A percentile compares a stretch with the other conserved stretches of the same genome.
phyloP scores from a whole-genome alignment of 2,797 vertebrate genomes.

The Numenius phaeopus region DNA sequence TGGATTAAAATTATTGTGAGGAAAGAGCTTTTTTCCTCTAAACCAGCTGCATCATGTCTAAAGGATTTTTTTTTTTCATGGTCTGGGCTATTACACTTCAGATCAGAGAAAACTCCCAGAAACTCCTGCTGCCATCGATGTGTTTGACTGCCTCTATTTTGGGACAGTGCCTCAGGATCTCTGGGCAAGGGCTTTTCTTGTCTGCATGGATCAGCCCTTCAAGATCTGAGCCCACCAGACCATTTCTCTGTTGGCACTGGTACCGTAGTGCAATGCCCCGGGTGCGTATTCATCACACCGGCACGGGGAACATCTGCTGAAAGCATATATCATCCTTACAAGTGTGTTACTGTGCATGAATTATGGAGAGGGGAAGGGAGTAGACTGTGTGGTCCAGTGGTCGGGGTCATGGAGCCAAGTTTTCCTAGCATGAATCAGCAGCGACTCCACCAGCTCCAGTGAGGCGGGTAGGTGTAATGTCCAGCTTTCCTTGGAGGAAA shows the following conservation, averaged over 20 bases:
- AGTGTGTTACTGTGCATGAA: neutral
- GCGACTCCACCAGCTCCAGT: neutral
- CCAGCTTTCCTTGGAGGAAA: neutral
- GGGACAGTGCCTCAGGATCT: neutral
- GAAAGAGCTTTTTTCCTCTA: neutral
- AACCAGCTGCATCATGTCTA: neutral
- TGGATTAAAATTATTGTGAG: neutral
- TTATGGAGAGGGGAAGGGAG: neutral
- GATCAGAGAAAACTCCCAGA: neutral
- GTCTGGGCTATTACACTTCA: neutral
- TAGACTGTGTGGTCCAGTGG: neutral
- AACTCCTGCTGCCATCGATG: neutral
- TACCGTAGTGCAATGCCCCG: rapidly evolving
- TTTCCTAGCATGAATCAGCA: neutral
- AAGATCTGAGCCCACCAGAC: neutral
- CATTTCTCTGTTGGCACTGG: neutral
- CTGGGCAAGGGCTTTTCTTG: neutral
- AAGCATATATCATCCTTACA: neutral
- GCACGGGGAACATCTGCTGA: neutral
- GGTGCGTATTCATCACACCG: rapidly evolving
- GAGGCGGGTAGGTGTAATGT: rapidly evolving
- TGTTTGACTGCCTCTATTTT: neutral
- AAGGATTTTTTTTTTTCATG: neutral
- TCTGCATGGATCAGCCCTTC: neutral
- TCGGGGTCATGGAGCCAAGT: neutral